These are phyloP conservation scores for Muraenolepis orangiensis DNA, from an alignment of 2,797 vertebrate genomes.

Conservation along the genomic window DNA sequence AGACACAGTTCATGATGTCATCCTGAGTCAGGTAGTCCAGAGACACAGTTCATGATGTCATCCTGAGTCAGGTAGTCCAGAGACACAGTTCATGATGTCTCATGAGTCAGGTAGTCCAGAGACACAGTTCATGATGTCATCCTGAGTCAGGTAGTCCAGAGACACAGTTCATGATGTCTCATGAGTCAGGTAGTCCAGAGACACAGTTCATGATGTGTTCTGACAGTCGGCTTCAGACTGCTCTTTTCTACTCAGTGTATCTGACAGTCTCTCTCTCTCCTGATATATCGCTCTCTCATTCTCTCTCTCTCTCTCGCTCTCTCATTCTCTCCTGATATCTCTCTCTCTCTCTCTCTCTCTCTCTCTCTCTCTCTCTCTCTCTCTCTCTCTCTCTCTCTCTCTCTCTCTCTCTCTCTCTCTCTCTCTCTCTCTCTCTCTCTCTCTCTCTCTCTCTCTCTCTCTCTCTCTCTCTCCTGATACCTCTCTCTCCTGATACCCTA, in stretches of 20 bases:
- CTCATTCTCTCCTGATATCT: no score
- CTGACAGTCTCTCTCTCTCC: no score
- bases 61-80: not conserved
- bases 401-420: no score
- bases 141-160: not conserved
- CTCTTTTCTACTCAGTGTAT: not conserved
- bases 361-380: no score
- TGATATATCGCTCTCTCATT: no score
- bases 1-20: conserved; percentile 21
- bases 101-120: not conserved
- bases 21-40: not conserved
- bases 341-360: no score
- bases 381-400: no score
- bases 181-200: not conserved
- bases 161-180: conserved; percentile 25
- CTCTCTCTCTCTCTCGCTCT: no score
- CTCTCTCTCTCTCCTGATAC: no score
- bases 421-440: no score
- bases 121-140: conserved; percentile 25
- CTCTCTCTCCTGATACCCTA: no score
- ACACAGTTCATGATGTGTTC: not conserved
- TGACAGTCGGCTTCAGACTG: not conserved
- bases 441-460: no score
- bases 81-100: conserved; percentile 24
- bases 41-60: conserved; percentile 21